phyloP scores from a whole-genome alignment of 2,797 vertebrate genomes.

The Babyrousa celebensis region DNA sequence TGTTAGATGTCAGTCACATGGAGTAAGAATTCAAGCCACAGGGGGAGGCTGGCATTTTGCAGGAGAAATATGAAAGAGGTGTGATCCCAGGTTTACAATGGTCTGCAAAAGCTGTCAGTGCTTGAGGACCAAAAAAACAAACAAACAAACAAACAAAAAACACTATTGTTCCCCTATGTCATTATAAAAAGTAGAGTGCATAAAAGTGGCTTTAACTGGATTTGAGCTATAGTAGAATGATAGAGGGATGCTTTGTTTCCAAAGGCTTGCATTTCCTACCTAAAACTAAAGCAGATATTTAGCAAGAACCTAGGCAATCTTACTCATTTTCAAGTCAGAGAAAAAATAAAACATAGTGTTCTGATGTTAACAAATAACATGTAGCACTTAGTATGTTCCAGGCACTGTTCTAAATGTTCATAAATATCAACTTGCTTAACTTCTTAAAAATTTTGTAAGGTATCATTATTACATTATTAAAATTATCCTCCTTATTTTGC shows the following conservation, averaged over 20 bases:
- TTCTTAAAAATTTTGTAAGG: slow-evolving; percentile 6
- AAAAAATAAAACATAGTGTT: not conserved
- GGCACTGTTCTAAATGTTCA: not conserved
- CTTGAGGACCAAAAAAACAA: not conserved
- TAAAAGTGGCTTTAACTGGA: not conserved
- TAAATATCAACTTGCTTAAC: not conserved
- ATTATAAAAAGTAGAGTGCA: not conserved
- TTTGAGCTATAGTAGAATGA: not conserved
- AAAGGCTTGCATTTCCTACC: not conserved
- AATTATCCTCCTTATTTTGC: not conserved
- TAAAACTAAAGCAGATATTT: not conserved
- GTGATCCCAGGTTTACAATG: slow-evolving; percentile 54
- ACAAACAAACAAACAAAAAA: not conserved
- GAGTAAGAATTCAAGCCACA: slow-evolving; percentile 57
- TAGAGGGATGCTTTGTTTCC: not conserved
- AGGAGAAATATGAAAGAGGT: slow-evolving; percentile 64
- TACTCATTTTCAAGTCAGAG: not conserved
- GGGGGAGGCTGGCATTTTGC: slow-evolving; percentile 72
- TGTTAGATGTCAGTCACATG: slow-evolving; percentile 69
- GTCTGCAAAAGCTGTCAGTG: slow-evolving; percentile 67
- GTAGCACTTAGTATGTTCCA: not conserved
- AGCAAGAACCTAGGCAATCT: not conserved
- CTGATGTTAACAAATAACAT: not conserved
- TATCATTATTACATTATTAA: not conserved
- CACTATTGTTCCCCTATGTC: not conserved